phyloP scores from a whole-genome alignment of 2,888 invertebrate genomes.

The Oligia fasciuncula region DNA sequence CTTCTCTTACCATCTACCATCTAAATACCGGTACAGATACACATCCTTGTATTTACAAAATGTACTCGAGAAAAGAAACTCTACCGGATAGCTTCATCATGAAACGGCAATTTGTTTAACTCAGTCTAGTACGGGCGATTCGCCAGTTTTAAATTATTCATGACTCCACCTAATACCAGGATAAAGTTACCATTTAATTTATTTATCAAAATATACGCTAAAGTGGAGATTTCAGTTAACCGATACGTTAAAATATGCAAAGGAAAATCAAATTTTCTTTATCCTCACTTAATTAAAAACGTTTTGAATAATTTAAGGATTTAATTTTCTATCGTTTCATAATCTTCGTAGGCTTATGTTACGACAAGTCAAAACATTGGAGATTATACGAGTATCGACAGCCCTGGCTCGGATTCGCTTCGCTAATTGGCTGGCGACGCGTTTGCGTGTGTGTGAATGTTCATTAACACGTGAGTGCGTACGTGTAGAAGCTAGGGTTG shows the following conservation, averaged over 20 bases:
- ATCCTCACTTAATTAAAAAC: constrained; percentile 16
- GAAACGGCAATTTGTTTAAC: constrained; percentile 42
- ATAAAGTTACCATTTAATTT: constrained; percentile 42
- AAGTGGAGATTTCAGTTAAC: constrained; percentile 21
- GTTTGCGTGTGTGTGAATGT: constrained; percentile 29
- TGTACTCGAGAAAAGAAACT: neutral
- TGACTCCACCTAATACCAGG: constrained; percentile 35
- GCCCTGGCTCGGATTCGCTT: constrained; percentile 33
- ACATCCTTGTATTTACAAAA: neutral
- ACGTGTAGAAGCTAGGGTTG: constrained; percentile 44
- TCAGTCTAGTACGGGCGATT: constrained; percentile 22
- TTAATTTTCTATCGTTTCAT: constrained; percentile 3
- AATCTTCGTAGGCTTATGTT: constrained; percentile 15
- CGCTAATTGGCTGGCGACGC: constrained; percentile 52
- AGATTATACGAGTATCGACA: constrained; percentile 49
- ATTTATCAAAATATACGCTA: constrained; percentile 31
- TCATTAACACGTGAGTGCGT: constrained; percentile 23
- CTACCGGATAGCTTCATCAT: constrained; percentile 1
- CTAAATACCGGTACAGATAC: too few species aligned
- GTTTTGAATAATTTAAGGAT: constrained; percentile 20
- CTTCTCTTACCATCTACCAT: neutral
- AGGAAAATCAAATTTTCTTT: constrained; percentile 9
- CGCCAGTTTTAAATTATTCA: constrained; percentile 47
- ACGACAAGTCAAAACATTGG: constrained; percentile 1
- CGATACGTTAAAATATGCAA: constrained; percentile 8